phyloP scores from a whole-genome alignment of 2,797 vertebrate genomes.

The Crocidura indochinensis region DNA sequence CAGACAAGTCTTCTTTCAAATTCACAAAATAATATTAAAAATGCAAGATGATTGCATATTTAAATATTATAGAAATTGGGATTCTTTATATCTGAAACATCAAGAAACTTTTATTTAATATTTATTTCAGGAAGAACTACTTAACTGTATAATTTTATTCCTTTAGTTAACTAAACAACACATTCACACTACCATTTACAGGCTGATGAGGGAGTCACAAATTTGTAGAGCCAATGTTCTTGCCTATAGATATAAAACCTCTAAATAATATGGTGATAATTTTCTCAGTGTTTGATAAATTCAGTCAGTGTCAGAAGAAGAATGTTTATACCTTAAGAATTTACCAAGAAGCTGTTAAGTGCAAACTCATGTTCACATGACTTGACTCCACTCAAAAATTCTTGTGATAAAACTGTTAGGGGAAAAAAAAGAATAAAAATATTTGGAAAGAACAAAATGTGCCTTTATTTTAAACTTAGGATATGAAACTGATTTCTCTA shows the following conservation, averaged over 20 bases:
- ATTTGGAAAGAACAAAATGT: conserved; percentile 60
- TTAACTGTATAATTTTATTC: conserved; percentile 79
- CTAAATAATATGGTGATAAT: conserved; percentile 82
- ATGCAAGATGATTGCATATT: conserved; percentile 32
- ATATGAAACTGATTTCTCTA: conserved; percentile 64
- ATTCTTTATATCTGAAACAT: conserved; percentile 80
- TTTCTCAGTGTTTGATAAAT: conserved; percentile 75
- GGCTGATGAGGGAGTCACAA: conserved; percentile 77
- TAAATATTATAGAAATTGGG: conserved; percentile 73
- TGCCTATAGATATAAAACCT: conserved; percentile 75
- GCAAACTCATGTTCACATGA: conserved; percentile 58
- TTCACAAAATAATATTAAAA: conserved; percentile 54
- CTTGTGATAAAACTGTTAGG: conserved; percentile 45
- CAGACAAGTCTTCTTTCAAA: conserved; percentile 66
- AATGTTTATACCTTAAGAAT: conserved; percentile 81
- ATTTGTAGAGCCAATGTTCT: conserved; percentile 78
- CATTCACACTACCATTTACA: conserved; percentile 59
- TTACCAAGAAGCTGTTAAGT: conserved; percentile 75
- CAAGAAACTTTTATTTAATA: conserved; percentile 70
- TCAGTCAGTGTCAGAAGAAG: conserved; percentile 62
- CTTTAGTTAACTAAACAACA: conserved; percentile 67
- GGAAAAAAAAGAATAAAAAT: conserved; percentile 23
- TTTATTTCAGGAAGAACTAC: conserved; percentile 22
- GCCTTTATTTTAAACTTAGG: conserved; percentile 71
- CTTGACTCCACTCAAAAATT: conserved; percentile 53